Base-by-base conservation (phyloP, 2,888 invertebrate species). In the Ophion obscuratus region DNA sequence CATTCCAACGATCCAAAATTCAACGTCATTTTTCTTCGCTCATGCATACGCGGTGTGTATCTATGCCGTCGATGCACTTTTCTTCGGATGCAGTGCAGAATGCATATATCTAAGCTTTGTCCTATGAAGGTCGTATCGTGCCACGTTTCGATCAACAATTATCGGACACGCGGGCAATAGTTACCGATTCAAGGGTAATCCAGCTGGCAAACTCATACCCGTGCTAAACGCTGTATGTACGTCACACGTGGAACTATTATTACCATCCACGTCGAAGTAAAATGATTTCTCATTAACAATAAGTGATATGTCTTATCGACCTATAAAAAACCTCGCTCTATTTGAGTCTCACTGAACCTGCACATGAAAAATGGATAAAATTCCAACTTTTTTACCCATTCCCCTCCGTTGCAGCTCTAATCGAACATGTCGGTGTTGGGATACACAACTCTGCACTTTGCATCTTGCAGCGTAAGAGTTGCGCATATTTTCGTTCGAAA, bases 81-180 rank as follows among this genome's bases (percentile, higher is more conserved):
- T 53, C 11, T 53, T 53, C 47, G 47, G 14, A 14, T 53, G 47
- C 47, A 11, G 47, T 11, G 47, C 47, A 53, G 47, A 14, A 53
- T 11, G 14, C 20, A 6, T 14, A 67, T 66, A 57, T 67, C 24
- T 59, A 57, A 77, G 20, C 20, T 27, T 57, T 53, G 17, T 20
- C 53, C 20, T 7, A 14, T 70, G 77, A 82, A 87, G 80, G 84
- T 86, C 68, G 67, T 70, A 80, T 87, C 44, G 31, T 67, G 20
- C n/a, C 70, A 64, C 84, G 79, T 80, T 80, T 82, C 79, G 84
- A 80, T 87, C 83, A 75, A 80, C 84, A 80, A 87, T 87, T 87
- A 87, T 84, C 81, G 80, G 75, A 14, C 31, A 57, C 36, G 59
- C 20, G 81, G 66, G 20, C 36, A 66, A 61, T 20, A 61, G 61